Percentiles rank a stretch among this genome's conserved stretches.
These are phyloP conservation scores for Kryphioiulus occultus DNA, from an alignment of 2,888 invertebrate species.

Conservation along the genomic window DNA sequence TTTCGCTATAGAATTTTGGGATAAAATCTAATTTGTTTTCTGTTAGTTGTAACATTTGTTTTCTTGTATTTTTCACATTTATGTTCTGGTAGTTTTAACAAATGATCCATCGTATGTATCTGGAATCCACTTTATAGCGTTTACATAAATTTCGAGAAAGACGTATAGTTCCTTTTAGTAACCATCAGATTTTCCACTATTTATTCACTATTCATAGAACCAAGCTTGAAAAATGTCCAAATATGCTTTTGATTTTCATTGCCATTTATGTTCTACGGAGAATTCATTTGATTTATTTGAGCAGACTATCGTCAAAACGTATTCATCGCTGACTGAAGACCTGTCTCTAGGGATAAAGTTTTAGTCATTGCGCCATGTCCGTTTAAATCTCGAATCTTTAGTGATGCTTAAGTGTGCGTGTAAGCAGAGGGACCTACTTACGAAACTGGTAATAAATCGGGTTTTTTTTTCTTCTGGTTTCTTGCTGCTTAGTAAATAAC, in stretches of 20 bases:
- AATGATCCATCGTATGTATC: too few relatives aligned
- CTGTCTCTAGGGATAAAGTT: not conserved
- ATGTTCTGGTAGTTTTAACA: too few relatives aligned
- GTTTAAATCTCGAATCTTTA: not conserved
- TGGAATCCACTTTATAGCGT: too few relatives aligned
- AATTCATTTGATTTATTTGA: not conserved
- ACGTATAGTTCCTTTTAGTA: too few relatives aligned
- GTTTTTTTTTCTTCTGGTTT: not conserved
- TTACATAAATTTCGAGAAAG: too few relatives aligned
- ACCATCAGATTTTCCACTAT: too few relatives aligned
- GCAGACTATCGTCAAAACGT: not conserved
- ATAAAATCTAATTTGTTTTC: too few relatives aligned
- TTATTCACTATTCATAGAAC: too few relatives aligned
- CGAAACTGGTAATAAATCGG: not conserved
- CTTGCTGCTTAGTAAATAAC: not conserved
- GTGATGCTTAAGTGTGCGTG: not conserved
- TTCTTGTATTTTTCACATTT: too few relatives aligned
- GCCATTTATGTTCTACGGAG: not conserved
- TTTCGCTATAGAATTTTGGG: too few relatives aligned
- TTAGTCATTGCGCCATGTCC: not conserved
- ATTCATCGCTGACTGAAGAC: not conserved
- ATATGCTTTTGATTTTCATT: not conserved
- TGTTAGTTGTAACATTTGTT: too few relatives aligned
- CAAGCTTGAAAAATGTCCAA: not conserved
- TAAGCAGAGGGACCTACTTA: not conserved